Percentiles rank a stretch among this genome's conserved stretches.
phyloP scores from a whole-genome alignment of 2,113 vertebrate species.

The Lethenteron camtschaticum region DNA sequence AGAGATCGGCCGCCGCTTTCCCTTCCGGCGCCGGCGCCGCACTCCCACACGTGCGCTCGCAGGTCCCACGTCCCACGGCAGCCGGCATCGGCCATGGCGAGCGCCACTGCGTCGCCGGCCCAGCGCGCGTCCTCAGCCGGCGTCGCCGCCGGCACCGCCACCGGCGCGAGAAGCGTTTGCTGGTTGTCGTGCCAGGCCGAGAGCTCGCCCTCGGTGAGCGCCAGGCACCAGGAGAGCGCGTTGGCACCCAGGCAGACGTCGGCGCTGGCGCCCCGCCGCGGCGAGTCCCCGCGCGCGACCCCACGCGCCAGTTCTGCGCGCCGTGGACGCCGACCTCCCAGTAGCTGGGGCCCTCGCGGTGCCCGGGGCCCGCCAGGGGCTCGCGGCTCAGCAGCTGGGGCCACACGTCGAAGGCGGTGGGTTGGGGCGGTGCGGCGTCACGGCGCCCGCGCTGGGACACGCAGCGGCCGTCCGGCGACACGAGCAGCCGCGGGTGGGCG shows the following conservation, averaged over 20 bases:
- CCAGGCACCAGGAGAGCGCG: not conserved
- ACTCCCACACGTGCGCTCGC: no score
- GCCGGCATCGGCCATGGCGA: no score
- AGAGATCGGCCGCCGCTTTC: no score
- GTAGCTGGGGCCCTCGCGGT: not conserved
- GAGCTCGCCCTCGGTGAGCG: not conserved
- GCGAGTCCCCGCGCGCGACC: not conserved
- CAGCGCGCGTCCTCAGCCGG: no score
- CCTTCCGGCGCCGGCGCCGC: no score
- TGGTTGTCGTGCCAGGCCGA: not conserved
- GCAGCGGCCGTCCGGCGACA: not conserved
- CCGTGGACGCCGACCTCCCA: not conserved
- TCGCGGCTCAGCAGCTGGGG: not conserved
- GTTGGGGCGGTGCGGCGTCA: not conserved
- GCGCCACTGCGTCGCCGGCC: no score
- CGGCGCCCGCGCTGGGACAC: not conserved
- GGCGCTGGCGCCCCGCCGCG: not conserved
- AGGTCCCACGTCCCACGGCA: no score
- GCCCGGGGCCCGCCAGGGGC: not conserved
- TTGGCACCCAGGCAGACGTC: not conserved
- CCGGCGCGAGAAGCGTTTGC: no score
- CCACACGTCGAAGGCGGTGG: not conserved
- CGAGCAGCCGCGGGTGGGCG: not conserved
- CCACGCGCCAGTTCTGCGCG: not conserved
- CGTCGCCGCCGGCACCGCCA: no score